Conservation (phyloP, 2,113 vertebrate species). For the Columba livia region DNA sequence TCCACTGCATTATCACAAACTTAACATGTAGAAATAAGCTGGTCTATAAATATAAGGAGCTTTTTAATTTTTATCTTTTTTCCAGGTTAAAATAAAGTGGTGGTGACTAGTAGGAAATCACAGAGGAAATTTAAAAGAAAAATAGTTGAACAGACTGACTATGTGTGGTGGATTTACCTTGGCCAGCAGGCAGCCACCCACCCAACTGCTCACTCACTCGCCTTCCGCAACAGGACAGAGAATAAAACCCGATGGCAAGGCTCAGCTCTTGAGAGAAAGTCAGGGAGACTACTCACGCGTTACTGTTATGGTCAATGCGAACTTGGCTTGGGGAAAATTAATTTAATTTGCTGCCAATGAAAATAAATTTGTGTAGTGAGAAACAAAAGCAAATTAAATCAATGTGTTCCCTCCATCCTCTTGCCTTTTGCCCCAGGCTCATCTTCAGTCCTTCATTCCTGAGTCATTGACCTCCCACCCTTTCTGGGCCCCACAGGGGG, state of each 20-base stretch:
- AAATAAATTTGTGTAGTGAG: neutral
- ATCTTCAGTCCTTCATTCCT: too few relatives aligned
- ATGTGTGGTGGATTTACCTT: neutral
- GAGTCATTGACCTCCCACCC: neutral
- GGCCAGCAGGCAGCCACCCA: neutral
- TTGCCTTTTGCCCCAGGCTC: neutral
- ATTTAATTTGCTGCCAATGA: neutral
- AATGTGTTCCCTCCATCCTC: neutral
- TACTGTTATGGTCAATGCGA: neutral
- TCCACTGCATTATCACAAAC: neutral
- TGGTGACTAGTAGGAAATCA: neutral
- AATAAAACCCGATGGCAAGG: neutral
- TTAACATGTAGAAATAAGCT: neutral
- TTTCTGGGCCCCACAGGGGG: fast-evolving
- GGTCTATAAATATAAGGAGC: neutral
- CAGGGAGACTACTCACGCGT: neutral
- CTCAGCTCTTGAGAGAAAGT: fast-evolving
- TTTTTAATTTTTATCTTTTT: neutral
- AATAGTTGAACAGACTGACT: neutral
- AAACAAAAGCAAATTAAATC: neutral
- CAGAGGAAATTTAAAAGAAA: neutral
- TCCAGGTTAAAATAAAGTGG: neutral
- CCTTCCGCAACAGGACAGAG: neutral
- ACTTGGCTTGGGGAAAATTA: neutral
- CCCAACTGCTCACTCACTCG: neutral